Evolutionary conservation across 2,797 vertebrate genomes (phyloP).

Genomic region (Propithecus deckenii): DNA sequence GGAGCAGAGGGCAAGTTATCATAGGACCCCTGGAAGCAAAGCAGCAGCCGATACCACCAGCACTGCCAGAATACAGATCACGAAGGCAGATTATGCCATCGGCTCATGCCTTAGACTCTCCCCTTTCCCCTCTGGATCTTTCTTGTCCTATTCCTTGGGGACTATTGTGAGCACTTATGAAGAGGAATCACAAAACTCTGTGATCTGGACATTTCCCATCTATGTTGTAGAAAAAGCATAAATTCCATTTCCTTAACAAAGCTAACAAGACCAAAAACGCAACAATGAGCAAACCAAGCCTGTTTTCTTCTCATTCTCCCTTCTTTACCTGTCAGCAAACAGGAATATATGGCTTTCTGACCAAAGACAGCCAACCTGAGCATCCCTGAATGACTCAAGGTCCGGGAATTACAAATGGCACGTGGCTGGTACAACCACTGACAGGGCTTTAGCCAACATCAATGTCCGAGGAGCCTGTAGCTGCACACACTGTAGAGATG

Average conservation of each 20-base stretch:
- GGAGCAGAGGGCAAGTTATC: not conserved
- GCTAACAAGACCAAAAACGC: not conserved
- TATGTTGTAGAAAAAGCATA: not conserved
- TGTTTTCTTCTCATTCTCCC: not conserved
- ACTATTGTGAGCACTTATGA: not conserved
- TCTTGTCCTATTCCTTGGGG: not conserved
- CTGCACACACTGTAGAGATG: fast-evolving
- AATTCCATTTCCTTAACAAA: not conserved
- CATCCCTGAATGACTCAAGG: not conserved
- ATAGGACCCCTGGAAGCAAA: not conserved
- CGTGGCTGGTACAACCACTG: not conserved
- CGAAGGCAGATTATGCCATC: not conserved
- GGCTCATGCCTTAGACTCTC: not conserved
- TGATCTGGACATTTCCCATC: not conserved
- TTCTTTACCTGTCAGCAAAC: not conserved
- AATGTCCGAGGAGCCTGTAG: fast-evolving
- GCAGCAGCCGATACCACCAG: too few relatives aligned
- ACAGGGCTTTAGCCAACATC: not conserved
- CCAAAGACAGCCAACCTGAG: not conserved
- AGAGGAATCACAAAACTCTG: not conserved
- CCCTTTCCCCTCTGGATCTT: not conserved
- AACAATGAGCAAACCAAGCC: not conserved
- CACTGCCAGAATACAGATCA: not conserved
- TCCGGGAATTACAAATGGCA: not conserved
- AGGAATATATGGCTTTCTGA: not conserved